Evolutionary conservation across 1,140 invertebrate species (phyloP).

Genomic region (Brachionus angularis): DNA sequence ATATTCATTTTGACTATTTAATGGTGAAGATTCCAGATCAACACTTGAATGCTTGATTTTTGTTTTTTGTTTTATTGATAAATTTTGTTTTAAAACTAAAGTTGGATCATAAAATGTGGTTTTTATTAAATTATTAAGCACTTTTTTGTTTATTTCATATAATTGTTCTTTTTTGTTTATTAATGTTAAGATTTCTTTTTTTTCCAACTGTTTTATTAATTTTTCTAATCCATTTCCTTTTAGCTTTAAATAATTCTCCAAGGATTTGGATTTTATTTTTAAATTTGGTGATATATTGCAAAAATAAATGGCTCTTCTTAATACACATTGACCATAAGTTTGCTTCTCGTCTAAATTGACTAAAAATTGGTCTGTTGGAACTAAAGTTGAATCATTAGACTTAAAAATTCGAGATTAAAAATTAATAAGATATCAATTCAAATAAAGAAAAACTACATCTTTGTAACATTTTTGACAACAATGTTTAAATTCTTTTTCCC

Average conservation of each 20-base stretch:
- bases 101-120: no score
- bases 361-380: not conserved
- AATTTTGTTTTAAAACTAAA: no score
- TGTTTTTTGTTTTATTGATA: no score
- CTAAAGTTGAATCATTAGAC: not conserved
- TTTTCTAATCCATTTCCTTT: not conserved
- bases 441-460: no score
- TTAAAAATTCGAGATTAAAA: no score
- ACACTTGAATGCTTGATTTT: no score
- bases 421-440: no score
- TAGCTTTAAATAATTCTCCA: not conserved
- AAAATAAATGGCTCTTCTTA: not conserved
- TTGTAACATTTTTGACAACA: constrained; percentile 7
- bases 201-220: constrained; percentile 3
- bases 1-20: no score
- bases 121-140: no score
- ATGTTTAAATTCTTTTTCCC: constrained; percentile 13
- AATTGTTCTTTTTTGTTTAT: constrained; percentile 23
- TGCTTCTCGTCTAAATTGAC: not conserved
- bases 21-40: no score
- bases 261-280: not conserved
- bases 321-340: not conserved
- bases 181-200: not conserved
- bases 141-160: no score
- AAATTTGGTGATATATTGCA: no score